Evolutionary conservation across 2,797 vertebrate genomes (phyloP), one percentile per base, ranked within the genome.

Genomic region (Apogon hyalosoma): DNA sequence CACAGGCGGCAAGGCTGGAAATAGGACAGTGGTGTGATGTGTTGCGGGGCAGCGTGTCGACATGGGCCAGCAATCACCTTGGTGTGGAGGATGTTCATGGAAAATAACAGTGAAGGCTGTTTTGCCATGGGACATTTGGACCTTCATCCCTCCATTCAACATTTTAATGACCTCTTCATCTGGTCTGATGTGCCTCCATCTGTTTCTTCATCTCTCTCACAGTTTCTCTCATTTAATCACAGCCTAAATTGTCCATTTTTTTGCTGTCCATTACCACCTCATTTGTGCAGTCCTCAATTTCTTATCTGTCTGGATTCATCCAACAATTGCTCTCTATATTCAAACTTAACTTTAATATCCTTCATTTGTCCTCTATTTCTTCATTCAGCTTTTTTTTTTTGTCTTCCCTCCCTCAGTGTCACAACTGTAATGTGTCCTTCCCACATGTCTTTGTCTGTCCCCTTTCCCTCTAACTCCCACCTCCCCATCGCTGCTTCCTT

Each of bases 301-400:
- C 60, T 21, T 63, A 65, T 66, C 42, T 18, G 7, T 72, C 52
- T 58, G 9, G 61, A 67, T 46, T 58, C 53, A 63, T 55, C 28
- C 57, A 18, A 40, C 43, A 74, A 79, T 84, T 63, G 65, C 61
- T 12, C 47, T 21, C 39, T 42, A 52, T 53, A 83, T 66, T 65
- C 42, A 53, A 65, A 77, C 12, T 41, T 69, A 0, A 72, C 76
- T 70, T 78, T 43, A 59, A 69, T 19, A 41, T 33, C 51, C 47
- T 67, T 48, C 15, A 28, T 50, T 68, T 7, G 6, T n/a, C 18
- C 21, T 48, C 16, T 53, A 38, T 52, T 60, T 54, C 21, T 49
- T 38, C 19, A 28, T 39, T 31, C 16, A 28, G 49, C 19, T 53
- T 46, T 63, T 15, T 15, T n/a, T 21, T 33, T 10, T 11, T 7